Evolutionary conservation across 2,888 invertebrate genomes (phyloP).

Genomic region (Biston stratarius): DNA sequence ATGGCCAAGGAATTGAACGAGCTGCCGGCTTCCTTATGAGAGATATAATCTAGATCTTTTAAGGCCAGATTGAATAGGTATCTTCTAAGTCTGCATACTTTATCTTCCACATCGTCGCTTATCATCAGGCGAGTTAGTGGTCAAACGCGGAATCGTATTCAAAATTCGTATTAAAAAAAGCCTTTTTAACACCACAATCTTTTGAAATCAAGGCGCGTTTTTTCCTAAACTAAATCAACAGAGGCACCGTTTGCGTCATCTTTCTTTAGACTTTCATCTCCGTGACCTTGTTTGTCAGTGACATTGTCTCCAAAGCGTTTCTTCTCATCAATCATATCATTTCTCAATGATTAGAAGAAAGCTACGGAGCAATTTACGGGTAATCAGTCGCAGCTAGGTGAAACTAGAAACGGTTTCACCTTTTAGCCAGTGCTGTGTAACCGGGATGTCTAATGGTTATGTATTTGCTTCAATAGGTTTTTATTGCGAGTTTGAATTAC

Average conservation of each 20-base stretch:
- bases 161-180: no score
- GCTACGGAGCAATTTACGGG: constrained; percentile 15
- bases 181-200: no score
- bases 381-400: constrained; percentile 17
- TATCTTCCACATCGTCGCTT: no score
- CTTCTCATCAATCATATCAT: constrained; percentile 19
- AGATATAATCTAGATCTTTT: no score
- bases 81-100: no score
- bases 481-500: neutral
- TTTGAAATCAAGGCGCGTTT: no score
- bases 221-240: no score
- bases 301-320: constrained; percentile 5
- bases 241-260: neutral
- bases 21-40: no score
- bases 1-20: no score
- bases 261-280: neutral
- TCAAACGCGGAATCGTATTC: no score
- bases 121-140: no score
- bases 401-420: constrained; percentile 15
- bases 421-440: neutral
- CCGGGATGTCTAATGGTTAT: neutral
- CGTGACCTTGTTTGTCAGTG: neutral
- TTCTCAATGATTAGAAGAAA: constrained; percentile 28
- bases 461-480: neutral
- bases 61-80: no score